phyloP scores from a whole-genome alignment of 30 jellyfish, hydroid and myxozoan species.

The Morbakka virulenta region DNA sequence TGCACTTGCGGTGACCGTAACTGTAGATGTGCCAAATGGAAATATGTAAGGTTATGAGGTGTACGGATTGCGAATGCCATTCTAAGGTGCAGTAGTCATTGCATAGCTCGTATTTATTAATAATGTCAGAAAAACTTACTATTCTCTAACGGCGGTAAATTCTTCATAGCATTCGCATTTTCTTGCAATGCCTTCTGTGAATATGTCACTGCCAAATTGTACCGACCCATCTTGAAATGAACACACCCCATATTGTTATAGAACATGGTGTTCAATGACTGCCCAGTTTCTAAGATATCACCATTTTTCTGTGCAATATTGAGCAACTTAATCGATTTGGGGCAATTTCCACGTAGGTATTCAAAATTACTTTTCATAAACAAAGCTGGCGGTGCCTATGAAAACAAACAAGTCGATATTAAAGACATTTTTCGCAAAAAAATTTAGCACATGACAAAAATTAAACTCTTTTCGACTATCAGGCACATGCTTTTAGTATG shows the following conservation, averaged over 20 bases:
- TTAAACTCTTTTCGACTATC: too few relatives aligned
- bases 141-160: slow-evolving; percentile 85
- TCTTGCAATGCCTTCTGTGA: slow-evolving; percentile 85
- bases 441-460: too few relatives aligned
- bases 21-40: too few relatives aligned
- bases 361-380: slow-evolving; percentile 84
- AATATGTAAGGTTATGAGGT: too few relatives aligned
- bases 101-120: too few relatives aligned
- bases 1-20: too few relatives aligned
- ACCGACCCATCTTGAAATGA: slow-evolving; percentile 68
- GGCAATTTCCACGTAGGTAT: slow-evolving; percentile 75
- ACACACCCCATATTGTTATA: slow-evolving; percentile 77
- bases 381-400: slow-evolving; percentile 86
- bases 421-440: too few relatives aligned
- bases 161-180: slow-evolving; percentile 75
- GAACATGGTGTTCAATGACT: slow-evolving; percentile 70
- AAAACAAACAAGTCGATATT: neutral
- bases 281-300: slow-evolving; percentile 48
- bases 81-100: too few relatives aligned
- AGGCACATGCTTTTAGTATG: too few relatives aligned
- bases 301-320: slow-evolving; percentile 73
- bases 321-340: slow-evolving; percentile 77
- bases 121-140: slow-evolving; percentile 40
- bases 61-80: too few relatives aligned
- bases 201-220: slow-evolving; percentile 70